Base-by-base conservation (phyloP, 1,140 invertebrate genomes). In the Vanessa atalanta region DNA sequence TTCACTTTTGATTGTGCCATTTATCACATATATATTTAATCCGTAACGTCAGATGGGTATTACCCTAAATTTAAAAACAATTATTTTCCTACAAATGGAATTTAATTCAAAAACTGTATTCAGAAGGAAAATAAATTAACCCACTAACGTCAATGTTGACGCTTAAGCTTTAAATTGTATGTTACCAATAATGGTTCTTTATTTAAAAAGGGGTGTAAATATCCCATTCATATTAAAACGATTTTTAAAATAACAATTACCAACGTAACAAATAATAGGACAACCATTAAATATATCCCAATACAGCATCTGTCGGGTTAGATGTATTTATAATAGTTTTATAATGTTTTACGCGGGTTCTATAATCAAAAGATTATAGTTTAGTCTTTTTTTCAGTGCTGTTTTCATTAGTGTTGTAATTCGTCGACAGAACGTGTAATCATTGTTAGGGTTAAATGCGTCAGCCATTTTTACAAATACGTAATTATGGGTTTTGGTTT, bases 241-340 rank as follows among this genome's bases (percentile, higher is more conserved):
- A 47, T 71, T 67, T 31, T 75, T 47, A 75, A 66, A 73, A 71
- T 71, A 69, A 69, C 13, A n/a, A 66, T 53, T 71, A 20, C 20
- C 20, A 0, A 48, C 71, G 65, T 47, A 60, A 37, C 60, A 70
- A 53, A 63, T 70, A 75, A 67, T 75, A 43, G 64, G 64, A 66
- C 55, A 71, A 61, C 78, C 79, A 82, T 86, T 87, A 82, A 78
- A 61, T 57, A 23, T 68, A 72, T 78, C 81, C 75, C 75, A 75
- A 71, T 65, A 76, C 57, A 69, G 69, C 80, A 84, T 79, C 83
- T 81, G 79, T 77, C 80, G 81, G 57, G 11, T 14, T 84, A 88
- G 80, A 89, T 88, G 80, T 73, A 78, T 88, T 86, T 85, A 84
- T 88, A 89, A 89, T 88, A 83, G 82, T 79, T 79, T 89, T 89